Percentiles rank a stretch among this genome's conserved stretches.
These are phyloP conservation scores for Greenwoodochromis staneri DNA, from an alignment of 2,113 vertebrate genomes.

Conservation along the genomic window DNA sequence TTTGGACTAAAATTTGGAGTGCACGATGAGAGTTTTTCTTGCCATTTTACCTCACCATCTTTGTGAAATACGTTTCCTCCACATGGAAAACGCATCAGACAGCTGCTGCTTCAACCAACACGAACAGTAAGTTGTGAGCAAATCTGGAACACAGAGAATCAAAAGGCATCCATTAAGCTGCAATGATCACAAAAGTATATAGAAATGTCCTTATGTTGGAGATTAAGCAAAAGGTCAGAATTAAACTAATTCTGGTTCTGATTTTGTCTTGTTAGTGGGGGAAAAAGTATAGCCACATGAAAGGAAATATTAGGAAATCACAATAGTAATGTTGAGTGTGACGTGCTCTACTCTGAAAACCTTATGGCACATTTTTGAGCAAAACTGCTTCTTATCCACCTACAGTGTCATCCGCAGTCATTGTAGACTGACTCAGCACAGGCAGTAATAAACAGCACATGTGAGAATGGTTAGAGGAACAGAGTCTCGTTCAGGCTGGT, in stretches of 20 bases:
- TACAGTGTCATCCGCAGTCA: not conserved
- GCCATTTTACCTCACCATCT: not conserved
- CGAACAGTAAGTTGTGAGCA: not conserved
- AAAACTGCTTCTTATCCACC: not conserved
- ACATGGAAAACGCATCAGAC: not conserved
- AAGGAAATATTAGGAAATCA: not conserved
- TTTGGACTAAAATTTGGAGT: not conserved
- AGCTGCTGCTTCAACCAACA: not conserved
- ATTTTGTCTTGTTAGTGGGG: not conserved
- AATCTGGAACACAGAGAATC: not conserved
- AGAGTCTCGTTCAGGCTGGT: not conserved
- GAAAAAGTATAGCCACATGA: rapidly evolving
- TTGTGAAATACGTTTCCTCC: not conserved
- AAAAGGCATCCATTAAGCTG: not conserved
- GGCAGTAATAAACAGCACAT: not conserved
- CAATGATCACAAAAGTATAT: not conserved
- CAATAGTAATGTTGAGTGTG: not conserved
- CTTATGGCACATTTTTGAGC: not conserved
- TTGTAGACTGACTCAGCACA: not conserved
- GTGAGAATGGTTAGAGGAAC: not conserved
- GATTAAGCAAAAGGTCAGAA: not conserved
- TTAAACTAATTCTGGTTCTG: not conserved
- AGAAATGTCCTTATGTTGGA: not conserved
- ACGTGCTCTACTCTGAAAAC: not conserved
- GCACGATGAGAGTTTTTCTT: not conserved